A percentile compares a stretch with the other conserved stretches of the same genome.
Evolutionary conservation across 2,113 vertebrate genomes (phyloP).

Genomic region (Cololabis saira): DNA sequence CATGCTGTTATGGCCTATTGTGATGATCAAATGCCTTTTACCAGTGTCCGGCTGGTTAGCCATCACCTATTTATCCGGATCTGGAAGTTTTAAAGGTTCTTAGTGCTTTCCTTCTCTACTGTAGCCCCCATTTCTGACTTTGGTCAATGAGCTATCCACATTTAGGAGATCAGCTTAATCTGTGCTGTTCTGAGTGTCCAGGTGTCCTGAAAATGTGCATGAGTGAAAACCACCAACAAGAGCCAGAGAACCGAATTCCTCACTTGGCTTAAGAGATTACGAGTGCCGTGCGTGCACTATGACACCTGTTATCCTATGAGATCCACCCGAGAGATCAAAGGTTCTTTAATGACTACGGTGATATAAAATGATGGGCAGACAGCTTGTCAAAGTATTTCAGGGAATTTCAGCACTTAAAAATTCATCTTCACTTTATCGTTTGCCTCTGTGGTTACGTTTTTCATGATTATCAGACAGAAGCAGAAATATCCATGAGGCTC

Average conservation of each 20-base stretch:
- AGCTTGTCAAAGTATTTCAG: constrained; percentile 14
- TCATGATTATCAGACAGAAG: background rate
- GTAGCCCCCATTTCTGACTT: background rate
- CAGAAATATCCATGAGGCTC: background rate
- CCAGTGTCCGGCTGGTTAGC: no score
- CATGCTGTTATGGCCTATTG: background rate
- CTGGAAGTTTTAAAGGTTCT: no score
- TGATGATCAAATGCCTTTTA: no score
- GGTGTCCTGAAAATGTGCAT: constrained; percentile 15
- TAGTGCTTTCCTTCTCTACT: background rate
- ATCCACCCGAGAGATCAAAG: constrained; percentile 71
- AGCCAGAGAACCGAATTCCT: constrained; percentile 54
- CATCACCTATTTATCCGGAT: no score
- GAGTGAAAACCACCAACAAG: constrained; percentile 37
- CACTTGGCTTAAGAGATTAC: constrained; percentile 48
- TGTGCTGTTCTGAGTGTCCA: background rate
- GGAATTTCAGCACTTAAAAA: constrained; percentile 5
- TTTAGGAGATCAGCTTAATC: no score
- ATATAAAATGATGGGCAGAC: constrained; percentile 52
- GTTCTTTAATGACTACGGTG: constrained; percentile 47
- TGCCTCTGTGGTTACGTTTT: background rate
- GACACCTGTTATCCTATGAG: constrained; percentile 45
- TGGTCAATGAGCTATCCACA: background rate
- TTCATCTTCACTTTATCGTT: constrained; percentile 6
- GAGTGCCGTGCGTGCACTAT: constrained; percentile 31